Conservation (phyloP, 2,797 vertebrate genomes). For the Platalea minor region DNA sequence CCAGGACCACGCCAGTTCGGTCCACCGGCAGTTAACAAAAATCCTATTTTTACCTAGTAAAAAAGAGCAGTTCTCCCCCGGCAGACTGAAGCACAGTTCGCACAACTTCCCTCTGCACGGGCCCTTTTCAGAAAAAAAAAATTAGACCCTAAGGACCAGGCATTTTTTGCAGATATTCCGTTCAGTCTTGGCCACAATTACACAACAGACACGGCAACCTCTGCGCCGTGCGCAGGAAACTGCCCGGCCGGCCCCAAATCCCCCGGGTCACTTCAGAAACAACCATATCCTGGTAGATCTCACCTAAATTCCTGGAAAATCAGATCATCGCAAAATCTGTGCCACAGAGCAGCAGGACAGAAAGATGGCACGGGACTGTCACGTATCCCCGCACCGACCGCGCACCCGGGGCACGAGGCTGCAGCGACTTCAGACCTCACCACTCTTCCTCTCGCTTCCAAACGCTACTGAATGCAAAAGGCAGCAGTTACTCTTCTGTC, state of each 20-base stretch:
- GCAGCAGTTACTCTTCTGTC: neutral
- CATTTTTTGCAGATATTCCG: neutral
- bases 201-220: fast-evolving
- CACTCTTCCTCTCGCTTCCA: neutral
- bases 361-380: neutral
- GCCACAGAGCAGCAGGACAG: neutral
- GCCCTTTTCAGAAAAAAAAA: neutral
- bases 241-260: neutral
- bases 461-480: fast-evolving
- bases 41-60: neutral
- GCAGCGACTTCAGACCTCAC: neutral
- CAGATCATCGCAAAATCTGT: neutral
- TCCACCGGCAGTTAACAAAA: neutral
- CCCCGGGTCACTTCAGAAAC: neutral
- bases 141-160: fast-evolving
- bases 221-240: fast-evolving
- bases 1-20: fast-evolving
- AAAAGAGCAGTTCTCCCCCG: neutral
- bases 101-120: fast-evolving
- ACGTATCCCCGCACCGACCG: neutral
- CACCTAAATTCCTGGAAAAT: neutral
- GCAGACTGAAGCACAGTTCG: neutral
- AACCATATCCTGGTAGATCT: neutral
- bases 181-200: neutral
- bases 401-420: fast-evolving